A percentile compares a stretch with the other conserved stretches of the same genome.
Evolutionary conservation across 2,797 vertebrate species (phyloP).

Genomic region (Morelia viridis): DNA sequence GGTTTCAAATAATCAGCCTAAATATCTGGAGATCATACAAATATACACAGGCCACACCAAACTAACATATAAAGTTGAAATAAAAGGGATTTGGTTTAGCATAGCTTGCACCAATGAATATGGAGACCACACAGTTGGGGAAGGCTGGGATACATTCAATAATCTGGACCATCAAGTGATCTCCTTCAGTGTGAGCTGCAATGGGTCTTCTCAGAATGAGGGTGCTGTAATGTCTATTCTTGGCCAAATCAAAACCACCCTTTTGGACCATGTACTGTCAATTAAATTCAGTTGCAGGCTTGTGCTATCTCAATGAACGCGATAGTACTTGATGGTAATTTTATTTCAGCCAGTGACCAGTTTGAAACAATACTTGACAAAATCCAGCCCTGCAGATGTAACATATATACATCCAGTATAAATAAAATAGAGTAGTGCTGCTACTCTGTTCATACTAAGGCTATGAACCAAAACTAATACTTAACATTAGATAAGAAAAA

Average conservation of each 20-base stretch:
- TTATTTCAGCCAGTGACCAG: not conserved
- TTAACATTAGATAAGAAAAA: not conserved
- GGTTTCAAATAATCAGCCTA: not conserved
- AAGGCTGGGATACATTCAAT: not conserved
- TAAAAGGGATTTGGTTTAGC: not conserved
- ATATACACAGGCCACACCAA: not conserved
- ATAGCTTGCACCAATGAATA: not conserved
- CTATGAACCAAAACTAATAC: not conserved
- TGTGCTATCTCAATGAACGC: not conserved
- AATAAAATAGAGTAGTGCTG: not conserved
- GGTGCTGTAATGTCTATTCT: not conserved
- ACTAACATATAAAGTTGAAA: not conserved
- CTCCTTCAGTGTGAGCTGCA: conserved; percentile 9
- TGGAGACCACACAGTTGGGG: not conserved
- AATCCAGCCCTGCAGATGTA: not conserved
- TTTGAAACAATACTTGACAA: not conserved
- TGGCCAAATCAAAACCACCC: conserved; percentile 35
- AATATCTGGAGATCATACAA: not conserved
- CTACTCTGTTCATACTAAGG: not conserved
- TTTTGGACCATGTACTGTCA: not conserved
- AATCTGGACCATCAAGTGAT: not conserved
- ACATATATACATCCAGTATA: not conserved
- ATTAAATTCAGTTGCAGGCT: not conserved
- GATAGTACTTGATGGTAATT: not conserved
- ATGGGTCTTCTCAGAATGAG: conserved; percentile 10